Evolutionary conservation across 1,140 invertebrate species (phyloP).

Genomic region (Drosophila murphyi): DNA sequence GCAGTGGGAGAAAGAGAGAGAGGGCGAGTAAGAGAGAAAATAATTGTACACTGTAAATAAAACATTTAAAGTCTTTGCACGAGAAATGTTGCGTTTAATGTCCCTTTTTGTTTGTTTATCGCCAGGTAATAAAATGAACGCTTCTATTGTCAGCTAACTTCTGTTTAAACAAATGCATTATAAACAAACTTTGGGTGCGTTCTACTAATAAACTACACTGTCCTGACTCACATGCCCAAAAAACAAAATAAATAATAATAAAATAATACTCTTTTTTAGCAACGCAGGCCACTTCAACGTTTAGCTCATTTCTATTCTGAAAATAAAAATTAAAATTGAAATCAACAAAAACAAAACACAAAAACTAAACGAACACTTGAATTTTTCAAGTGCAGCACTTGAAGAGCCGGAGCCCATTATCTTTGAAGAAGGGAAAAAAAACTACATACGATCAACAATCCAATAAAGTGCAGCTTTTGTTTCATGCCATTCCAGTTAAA

Average conservation of each 20-base stretch:
- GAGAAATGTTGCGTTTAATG: background rate
- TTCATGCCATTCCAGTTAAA: constrained; percentile 26
- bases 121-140: background rate
- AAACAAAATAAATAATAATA: background rate
- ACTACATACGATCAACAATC: constrained; percentile 14
- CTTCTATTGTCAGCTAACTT: background rate
- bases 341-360: constrained; percentile 1
- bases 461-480: constrained; percentile 38
- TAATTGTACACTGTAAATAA: background rate
- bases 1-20: no score
- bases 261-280: background rate
- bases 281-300: constrained; percentile 3
- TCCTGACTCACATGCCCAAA: constrained; percentile 4
- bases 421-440: constrained; percentile 39
- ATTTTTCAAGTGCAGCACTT: constrained; percentile 36
- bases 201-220: constrained; percentile 6
- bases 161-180: background rate
- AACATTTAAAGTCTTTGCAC: background rate
- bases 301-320: constrained; percentile 56
- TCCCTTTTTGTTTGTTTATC: background rate
- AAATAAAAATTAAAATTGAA: constrained; percentile 4
- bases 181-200: background rate
- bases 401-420: constrained; percentile 36
- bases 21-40: no score
- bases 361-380: constrained; percentile 24